phyloP scores from a whole-genome alignment of 2,113 vertebrate species.

The Solenodon paradoxus region DNA sequence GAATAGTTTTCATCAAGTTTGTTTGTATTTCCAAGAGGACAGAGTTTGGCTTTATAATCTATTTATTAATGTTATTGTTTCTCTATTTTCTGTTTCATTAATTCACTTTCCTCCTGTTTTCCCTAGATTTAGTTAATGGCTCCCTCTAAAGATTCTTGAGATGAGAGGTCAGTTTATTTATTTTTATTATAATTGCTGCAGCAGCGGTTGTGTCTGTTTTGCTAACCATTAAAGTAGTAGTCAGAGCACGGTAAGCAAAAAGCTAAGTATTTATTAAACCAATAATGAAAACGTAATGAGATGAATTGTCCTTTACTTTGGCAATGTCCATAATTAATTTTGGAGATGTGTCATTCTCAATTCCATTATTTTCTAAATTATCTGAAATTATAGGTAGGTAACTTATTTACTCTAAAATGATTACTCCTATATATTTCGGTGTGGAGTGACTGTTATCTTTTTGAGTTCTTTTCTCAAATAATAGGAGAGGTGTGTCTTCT shows the following conservation, averaged over 20 bases:
- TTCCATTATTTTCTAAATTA: conserved; percentile 50
- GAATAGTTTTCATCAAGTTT: background rate
- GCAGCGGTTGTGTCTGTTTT: background rate
- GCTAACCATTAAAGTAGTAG: background rate
- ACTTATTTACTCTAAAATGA: conserved; percentile 7
- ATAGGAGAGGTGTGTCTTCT: background rate
- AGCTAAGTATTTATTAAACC: background rate
- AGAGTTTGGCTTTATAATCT: background rate
- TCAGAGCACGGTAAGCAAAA: background rate
- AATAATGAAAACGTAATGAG: conserved; percentile 7
- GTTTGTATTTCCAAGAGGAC: background rate
- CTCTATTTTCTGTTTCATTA: background rate
- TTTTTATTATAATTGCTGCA: background rate
- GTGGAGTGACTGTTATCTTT: background rate
- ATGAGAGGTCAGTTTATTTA: background rate
- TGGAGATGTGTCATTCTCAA: background rate
- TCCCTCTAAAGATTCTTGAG: background rate
- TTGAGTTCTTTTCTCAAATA: background rate
- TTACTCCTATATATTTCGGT: conserved; percentile 3
- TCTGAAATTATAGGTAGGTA: background rate
- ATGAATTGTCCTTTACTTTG: background rate
- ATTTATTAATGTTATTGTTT: background rate
- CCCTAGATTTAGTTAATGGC: background rate
- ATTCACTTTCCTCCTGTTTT: background rate
- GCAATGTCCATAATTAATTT: conserved; percentile 15